Conservation (phyloP, 2,797 vertebrate genomes). For the Odontamblyopus rebecca region DNA sequence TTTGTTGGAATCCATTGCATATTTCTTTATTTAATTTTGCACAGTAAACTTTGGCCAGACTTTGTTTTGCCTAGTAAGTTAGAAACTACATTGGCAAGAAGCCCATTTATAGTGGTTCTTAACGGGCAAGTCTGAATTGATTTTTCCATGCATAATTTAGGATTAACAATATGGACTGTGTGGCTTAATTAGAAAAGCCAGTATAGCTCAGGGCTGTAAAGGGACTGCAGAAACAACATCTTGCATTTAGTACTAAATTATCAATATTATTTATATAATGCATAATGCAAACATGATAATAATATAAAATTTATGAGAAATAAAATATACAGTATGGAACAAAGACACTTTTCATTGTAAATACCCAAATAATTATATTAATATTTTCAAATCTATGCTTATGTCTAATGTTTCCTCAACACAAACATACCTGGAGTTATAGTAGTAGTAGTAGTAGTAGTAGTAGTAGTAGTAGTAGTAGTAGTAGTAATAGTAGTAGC, state of each 20-base stretch:
- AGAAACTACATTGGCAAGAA: neutral
- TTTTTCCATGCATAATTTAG: neutral
- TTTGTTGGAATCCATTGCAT: neutral
- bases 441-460: too few relatives aligned
- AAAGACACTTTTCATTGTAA: too few relatives aligned
- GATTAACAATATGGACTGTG: neutral
- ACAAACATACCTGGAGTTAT: too few relatives aligned
- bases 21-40: slow-evolving; percentile 1
- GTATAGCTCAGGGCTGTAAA: neutral
- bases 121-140: neutral
- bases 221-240: neutral
- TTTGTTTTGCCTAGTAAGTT: neutral
- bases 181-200: neutral
- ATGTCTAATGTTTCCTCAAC: too few relatives aligned
- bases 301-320: too few relatives aligned
- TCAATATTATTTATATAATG: neutral
- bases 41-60: neutral
- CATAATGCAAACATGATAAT: neutral
- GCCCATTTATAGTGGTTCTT: neutral
- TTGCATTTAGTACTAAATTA: neutral
- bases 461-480: too few relatives aligned
- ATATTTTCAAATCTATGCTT: too few relatives aligned
- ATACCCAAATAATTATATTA: too few relatives aligned
- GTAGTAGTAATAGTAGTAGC: too few relatives aligned
- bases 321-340: too few relatives aligned